Evolutionary conservation across 1,140 invertebrate genomes (phyloP), one percentile per base, ranked within the genome.

Genomic region (Paraescarpia echinospica): DNA sequence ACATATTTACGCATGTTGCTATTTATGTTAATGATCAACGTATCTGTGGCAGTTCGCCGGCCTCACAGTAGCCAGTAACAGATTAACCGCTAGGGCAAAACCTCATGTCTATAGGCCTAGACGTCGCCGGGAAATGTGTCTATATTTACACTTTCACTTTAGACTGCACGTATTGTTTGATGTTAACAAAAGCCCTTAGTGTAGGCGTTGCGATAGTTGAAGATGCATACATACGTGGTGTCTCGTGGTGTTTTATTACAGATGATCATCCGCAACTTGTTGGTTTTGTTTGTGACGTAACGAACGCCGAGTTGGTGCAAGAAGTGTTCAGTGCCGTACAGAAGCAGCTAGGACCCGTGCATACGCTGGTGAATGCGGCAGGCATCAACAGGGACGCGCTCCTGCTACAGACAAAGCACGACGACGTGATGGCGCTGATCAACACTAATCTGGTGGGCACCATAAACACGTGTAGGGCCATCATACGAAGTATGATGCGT

Each of bases 381-480:
- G 93, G 93, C 34, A 92, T 93, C 35, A 89, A 91, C n/a, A 33
- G 41, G 22, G 92, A 93, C 89, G 88, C 77, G n/a, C 51, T 93
- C 18, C 90, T 93, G 9, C 2, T 93, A 31, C 92, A 89, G 59
- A 77, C 89, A 6, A 90, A 89, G 34, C 35, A 89, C 33, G 88
- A 93, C 31, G 92, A 93, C 41, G 90, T 93, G 6, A 48, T 59
- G 35, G 35, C 48, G 5, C n/a, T 51, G 34, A 34, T 93, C n/a
- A 91, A 93, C 35, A 93, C 92, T 31, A 93, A 93, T 91, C 89
- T 93, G 14, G 34, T 91, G 18, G 92, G 92, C 33, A 77, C 92
- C 14, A 93, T 93, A 34, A 31, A 41, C 14, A 77, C 92, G 12
- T 51, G 77, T 35, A 89, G 48, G 27, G 92, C 92, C n/a, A 90